Conservation (phyloP, 2,888 invertebrate species). For the Strigamia transsilvanica region DNA sequence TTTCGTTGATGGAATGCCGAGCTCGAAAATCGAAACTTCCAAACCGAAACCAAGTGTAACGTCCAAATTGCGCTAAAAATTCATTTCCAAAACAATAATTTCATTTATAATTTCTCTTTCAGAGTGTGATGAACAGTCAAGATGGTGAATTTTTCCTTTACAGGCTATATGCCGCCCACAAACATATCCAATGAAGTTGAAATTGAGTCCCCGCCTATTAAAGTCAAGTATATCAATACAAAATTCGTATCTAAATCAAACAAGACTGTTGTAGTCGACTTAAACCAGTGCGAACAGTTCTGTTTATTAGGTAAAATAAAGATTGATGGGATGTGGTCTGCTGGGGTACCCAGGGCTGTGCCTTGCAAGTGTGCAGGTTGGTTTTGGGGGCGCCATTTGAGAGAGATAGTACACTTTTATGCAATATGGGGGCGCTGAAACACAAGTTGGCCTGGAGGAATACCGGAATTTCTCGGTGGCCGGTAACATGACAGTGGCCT, state of each 20-base stretch:
- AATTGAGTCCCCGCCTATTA: neutral
- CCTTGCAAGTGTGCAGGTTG: no score
- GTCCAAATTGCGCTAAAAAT: neutral
- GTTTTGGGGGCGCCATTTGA: no score
- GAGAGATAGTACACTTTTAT: no score
- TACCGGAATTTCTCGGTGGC: no score
- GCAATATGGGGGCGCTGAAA: no score
- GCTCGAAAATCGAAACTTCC: neutral
- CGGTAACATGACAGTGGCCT: no score
- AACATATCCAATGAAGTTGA: neutral
- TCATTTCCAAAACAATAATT: neutral
- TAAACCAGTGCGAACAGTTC: neutral
- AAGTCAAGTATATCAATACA: constrained; percentile 15
- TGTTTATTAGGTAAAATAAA: neutral
- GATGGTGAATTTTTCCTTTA: neutral
- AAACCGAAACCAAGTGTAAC: neutral
- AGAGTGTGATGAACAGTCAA: constrained; percentile 11
- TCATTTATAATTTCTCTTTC: neutral
- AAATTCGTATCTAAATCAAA: constrained; percentile 4
- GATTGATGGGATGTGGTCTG: no score
- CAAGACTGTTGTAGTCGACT: constrained; percentile 5
- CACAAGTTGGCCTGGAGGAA: no score
- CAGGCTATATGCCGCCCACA: neutral
- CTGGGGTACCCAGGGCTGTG: no score
- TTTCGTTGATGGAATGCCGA: constrained; percentile 24